A percentile compares a stretch with the other conserved stretches of the same genome.
These are phyloP conservation scores for Sylvicola cinctus DNA, from an alignment of 2,888 invertebrate genomes.

Conservation along the genomic window DNA sequence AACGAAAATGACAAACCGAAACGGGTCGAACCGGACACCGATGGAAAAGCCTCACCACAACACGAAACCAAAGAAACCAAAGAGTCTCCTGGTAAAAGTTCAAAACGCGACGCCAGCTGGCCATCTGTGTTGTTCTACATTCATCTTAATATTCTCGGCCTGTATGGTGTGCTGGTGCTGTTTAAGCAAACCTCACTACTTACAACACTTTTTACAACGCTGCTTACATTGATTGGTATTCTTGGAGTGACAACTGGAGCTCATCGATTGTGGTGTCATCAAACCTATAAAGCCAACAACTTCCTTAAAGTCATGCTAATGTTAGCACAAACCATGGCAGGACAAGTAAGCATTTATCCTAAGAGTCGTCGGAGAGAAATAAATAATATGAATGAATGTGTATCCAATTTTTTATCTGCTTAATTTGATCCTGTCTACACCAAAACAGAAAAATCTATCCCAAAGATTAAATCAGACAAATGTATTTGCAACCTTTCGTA, in stretches of 20 bases:
- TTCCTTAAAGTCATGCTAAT: slow-evolving; percentile 55
- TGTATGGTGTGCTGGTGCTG: slow-evolving; percentile 39
- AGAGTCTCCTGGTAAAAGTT: slow-evolving; percentile 12
- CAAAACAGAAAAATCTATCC: too few relatives aligned
- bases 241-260: slow-evolving; percentile 80
- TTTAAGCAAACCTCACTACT: slow-evolving; percentile 36
- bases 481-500: too few relatives aligned
- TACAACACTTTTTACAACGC: slow-evolving; percentile 35
- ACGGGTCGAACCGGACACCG: too few relatives aligned
- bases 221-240: slow-evolving; percentile 38
- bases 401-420: too few relatives aligned
- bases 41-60: too few relatives aligned
- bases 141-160: slow-evolving; percentile 45
- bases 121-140: slow-evolving; percentile 50
- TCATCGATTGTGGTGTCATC: slow-evolving; percentile 86
- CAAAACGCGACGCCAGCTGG: slow-evolving; percentile 47
- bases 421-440: too few relatives aligned
- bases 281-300: slow-evolving; percentile 53
- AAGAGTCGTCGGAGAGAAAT: too few relatives aligned
- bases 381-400: too few relatives aligned
- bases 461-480: too few relatives aligned
- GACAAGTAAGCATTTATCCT: slow-evolving; percentile 44
- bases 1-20: too few relatives aligned
- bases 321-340: slow-evolving; percentile 66
- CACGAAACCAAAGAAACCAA: too few relatives aligned